Conservation (phyloP, 2,797 vertebrate species). For the Aphelocoma californica region DNA sequence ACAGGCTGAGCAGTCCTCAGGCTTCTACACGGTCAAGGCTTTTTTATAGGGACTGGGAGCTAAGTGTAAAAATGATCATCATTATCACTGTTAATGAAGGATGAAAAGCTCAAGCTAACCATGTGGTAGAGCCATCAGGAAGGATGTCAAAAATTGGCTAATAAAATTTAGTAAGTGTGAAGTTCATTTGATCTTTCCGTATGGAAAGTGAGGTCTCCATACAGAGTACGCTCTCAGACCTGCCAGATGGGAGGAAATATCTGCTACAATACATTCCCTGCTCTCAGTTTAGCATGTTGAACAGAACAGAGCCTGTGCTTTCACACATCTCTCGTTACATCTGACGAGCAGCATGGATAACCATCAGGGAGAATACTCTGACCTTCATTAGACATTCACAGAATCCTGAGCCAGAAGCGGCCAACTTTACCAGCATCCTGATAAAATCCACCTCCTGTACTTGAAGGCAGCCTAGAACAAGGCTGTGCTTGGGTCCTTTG, state of each 20-base stretch:
- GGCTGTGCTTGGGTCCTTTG: neutral
- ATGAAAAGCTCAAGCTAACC: slow-evolving; percentile 7
- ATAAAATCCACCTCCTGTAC: neutral
- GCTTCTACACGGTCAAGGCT: neutral
- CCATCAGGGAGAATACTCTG: neutral
- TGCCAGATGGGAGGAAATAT: slow-evolving; percentile 6
- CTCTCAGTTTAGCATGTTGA: neutral
- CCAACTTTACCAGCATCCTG: neutral
- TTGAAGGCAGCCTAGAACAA: neutral
- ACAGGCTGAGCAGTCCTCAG: neutral
- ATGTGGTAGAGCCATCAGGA: neutral
- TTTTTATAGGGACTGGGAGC: neutral
- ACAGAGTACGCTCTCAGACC: rapidly evolving
- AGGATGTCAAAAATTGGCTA: slow-evolving; percentile 27
- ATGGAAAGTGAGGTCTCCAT: neutral
- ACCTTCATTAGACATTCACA: neutral
- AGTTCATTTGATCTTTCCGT: slow-evolving; percentile 3
- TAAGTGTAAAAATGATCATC: neutral
- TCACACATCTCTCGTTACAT: neutral
- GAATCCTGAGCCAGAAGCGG: neutral
- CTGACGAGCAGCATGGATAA: neutral
- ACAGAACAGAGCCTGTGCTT: neutral
- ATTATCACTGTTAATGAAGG: slow-evolving; percentile 19
- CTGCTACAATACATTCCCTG: neutral
- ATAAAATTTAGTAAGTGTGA: slow-evolving; percentile 18